Evolutionary conservation across 1,140 invertebrate genomes (phyloP).

Genomic region (Saccostrea echinata): DNA sequence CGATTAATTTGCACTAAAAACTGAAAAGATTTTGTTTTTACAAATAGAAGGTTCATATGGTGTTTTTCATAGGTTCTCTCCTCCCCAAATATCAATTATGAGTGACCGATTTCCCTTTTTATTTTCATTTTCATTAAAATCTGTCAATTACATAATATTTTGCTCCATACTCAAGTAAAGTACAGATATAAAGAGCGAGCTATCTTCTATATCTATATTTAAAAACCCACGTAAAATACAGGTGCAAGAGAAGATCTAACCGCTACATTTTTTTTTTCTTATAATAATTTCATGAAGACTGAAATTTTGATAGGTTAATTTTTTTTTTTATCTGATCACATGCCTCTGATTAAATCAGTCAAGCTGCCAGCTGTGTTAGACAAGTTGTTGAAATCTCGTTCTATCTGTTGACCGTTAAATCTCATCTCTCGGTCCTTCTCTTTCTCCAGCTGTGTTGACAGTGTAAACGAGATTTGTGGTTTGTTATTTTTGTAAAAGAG

Average conservation of each 20-base stretch:
- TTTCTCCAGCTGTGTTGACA: neutral
- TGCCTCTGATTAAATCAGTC: neutral
- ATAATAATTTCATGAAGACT: too few relatives aligned
- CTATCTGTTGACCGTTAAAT: neutral
- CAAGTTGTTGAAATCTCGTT: neutral
- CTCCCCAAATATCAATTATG: too few relatives aligned
- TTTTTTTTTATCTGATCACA: conserved; percentile 1
- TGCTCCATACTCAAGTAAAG: too few relatives aligned
- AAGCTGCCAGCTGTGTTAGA: neutral
- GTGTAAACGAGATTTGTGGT: neutral
- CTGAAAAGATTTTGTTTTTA: too few relatives aligned
- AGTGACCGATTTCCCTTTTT: too few relatives aligned
- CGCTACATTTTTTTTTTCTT: too few relatives aligned
- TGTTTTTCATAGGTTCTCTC: too few relatives aligned
- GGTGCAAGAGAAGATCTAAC: too few relatives aligned
- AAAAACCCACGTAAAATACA: neutral
- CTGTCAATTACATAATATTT: neutral
- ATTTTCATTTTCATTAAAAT: neutral
- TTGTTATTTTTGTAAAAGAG: neutral
- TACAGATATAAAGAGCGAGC: too few relatives aligned
- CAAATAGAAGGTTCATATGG: too few relatives aligned
- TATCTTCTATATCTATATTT: neutral
- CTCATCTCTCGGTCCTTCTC: too few relatives aligned
- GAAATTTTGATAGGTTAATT: neutral
- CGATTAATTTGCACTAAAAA: too few relatives aligned